Conservation (phyloP, 1,140 invertebrate species). For the Aphaenogaster ashmeadi region DNA sequence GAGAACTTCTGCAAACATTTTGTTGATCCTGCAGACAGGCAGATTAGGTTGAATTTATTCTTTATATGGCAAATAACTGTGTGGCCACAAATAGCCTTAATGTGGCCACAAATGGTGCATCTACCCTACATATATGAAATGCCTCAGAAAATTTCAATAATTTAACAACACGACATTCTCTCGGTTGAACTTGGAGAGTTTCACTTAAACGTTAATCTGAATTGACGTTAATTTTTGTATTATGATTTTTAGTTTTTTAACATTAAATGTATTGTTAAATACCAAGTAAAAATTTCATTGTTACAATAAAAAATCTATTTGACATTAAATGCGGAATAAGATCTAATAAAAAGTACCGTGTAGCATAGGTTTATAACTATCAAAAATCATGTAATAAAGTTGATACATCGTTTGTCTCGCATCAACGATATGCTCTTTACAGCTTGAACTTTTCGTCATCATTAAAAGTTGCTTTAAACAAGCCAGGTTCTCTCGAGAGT, state of each 20-base stretch:
- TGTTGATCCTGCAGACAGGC: no score
- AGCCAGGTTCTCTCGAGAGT: slow-evolving; percentile 19
- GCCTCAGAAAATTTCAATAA: neutral
- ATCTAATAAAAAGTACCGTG: slow-evolving; percentile 8
- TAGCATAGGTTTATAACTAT: neutral
- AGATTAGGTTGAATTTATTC: no score
- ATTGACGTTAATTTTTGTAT: neutral
- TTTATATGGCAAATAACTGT: no score
- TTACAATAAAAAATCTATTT: neutral
- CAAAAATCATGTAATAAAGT: neutral
- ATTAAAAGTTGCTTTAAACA: slow-evolving; percentile 31
- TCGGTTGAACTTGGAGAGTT: neutral
- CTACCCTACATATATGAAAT: neutral
- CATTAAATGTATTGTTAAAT: slow-evolving; percentile 1
- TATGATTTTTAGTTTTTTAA: neutral
- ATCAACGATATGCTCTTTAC: neutral
- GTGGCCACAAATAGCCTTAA: no score
- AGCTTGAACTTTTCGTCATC: slow-evolving; percentile 4
- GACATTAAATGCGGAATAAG: neutral
- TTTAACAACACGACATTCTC: neutral
- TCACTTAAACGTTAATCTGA: neutral
- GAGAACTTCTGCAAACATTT: no score
- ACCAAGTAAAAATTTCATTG: neutral
- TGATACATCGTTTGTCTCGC: neutral
- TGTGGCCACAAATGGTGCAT: no score